These are phyloP conservation scores for Papilio xuthus DNA, from an alignment of 1,140 invertebrate genomes.

Conservation along the genomic window DNA sequence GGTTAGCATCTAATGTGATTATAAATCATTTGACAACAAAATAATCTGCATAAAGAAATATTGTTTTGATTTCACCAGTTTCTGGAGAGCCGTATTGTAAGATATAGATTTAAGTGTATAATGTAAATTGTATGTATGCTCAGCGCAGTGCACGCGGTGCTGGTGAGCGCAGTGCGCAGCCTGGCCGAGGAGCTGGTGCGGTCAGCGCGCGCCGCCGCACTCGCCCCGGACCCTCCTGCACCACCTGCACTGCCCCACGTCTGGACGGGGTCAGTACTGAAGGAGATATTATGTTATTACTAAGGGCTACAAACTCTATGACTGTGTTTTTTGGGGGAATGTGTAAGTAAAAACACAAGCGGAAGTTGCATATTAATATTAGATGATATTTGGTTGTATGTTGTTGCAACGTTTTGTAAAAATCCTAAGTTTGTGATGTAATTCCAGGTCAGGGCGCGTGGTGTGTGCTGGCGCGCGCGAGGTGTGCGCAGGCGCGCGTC, in stretches of 20 bases:
- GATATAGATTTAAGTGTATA: too few relatives aligned
- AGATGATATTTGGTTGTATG: too few relatives aligned
- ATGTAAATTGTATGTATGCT: not conserved
- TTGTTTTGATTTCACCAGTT: not conserved
- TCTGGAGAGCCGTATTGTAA: too few relatives aligned
- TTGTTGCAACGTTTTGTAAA: too few relatives aligned
- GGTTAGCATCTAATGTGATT: conserved; percentile 51
- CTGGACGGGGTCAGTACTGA: conserved; percentile 60
- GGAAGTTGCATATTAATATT: too few relatives aligned
- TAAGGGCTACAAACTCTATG: too few relatives aligned
- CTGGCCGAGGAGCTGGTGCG: conserved; percentile 71
- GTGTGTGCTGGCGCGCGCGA: conserved; percentile 39
- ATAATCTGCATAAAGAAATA: not conserved
- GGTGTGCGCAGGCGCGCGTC: conserved; percentile 38
- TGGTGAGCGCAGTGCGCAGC: conserved; percentile 64
- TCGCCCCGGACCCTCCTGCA: conserved; percentile 38
- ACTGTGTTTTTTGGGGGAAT: too few relatives aligned
- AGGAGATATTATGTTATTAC: too few relatives aligned
- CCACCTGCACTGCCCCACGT: conserved; percentile 38
- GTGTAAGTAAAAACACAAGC: too few relatives aligned
- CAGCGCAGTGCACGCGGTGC: conserved; percentile 71
- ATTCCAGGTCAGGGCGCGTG: conserved; percentile 17
- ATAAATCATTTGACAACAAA: too few relatives aligned
- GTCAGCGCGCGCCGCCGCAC: conserved; percentile 56
- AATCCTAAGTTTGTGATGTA: not conserved